Conservation (phyloP, 2,113 vertebrate genomes). For the Meles meles region DNA sequence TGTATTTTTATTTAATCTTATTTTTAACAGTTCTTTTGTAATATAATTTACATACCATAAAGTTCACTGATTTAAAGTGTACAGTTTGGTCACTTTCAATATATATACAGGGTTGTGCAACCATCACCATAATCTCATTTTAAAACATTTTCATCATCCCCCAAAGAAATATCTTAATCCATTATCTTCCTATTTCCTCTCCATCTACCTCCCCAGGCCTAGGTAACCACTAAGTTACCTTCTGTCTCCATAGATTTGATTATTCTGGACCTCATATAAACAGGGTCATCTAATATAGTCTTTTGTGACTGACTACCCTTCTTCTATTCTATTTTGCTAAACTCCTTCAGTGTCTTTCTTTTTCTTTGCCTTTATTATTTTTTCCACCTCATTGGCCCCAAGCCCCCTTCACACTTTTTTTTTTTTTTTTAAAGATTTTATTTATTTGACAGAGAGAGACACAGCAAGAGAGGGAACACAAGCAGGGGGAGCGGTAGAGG, state of each 20-base stretch:
- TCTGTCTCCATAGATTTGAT: neutral
- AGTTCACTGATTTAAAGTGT: neutral
- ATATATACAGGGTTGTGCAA: neutral
- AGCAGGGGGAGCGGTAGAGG: too few relatives aligned
- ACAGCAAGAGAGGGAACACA: too few relatives aligned
- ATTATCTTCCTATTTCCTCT: neutral
- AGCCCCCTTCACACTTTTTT: too few relatives aligned
- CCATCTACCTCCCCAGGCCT: neutral
- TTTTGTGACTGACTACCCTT: neutral
- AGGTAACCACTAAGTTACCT: neutral
- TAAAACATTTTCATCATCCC: slow-evolving; percentile 9
- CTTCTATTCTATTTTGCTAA: neutral
- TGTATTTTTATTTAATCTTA: neutral
- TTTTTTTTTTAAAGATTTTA: too few relatives aligned
- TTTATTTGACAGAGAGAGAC: too few relatives aligned
- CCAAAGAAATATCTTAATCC: neutral
- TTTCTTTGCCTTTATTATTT: neutral
- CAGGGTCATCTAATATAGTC: neutral
- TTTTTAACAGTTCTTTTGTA: neutral
- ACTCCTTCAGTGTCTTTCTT: neutral
- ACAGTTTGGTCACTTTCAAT: neutral
- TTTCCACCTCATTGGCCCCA: neutral
- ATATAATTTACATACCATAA: neutral
- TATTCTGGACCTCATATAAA: neutral
- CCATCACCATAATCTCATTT: neutral